These are phyloP conservation scores for Gallinago nigripennis DNA, from an alignment of 2,797 vertebrate genomes.

Conservation along the genomic window DNA sequence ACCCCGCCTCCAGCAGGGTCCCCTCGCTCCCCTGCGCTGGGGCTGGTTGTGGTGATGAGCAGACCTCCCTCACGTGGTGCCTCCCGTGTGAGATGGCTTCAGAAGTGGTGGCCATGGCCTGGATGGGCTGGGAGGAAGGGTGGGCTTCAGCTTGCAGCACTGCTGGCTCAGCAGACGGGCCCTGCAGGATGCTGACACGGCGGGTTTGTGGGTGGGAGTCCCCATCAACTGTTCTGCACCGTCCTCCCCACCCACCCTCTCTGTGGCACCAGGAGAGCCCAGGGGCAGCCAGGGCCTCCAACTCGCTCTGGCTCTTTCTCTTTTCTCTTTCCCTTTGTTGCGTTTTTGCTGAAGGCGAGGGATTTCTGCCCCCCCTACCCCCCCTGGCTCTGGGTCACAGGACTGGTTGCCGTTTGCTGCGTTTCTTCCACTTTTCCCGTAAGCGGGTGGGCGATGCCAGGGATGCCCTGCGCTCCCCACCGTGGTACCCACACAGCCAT, in stretches of 20 bases:
- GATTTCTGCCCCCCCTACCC: not conserved
- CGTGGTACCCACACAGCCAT: rapidly evolving
- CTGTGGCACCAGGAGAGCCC: not conserved
- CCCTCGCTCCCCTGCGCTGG: rapidly evolving
- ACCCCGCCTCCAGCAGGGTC: rapidly evolving
- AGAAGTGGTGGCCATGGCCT: rapidly evolving
- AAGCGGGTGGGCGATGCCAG: not conserved
- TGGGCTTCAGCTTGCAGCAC: not conserved
- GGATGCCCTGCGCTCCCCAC: not conserved
- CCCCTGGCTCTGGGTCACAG: not conserved
- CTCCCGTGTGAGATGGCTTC: rapidly evolving
- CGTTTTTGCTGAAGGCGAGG: not conserved
- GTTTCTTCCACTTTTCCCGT: not conserved
- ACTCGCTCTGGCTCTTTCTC: not conserved
- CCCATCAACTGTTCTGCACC: not conserved
- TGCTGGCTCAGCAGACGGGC: not conserved
- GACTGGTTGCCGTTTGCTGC: not conserved
- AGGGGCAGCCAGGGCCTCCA: not conserved
- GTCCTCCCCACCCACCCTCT: not conserved
- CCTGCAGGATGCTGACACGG: not conserved
- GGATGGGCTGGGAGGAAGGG: not conserved
- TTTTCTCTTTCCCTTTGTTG: not conserved
- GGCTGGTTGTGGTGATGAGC: not conserved
- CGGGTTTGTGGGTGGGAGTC: not conserved
- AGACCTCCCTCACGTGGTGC: not conserved